A percentile compares a stretch with the other conserved stretches of the same genome.
Conservation (phyloP, 2,113 vertebrate species). For the Microcebus murinus region DNA sequence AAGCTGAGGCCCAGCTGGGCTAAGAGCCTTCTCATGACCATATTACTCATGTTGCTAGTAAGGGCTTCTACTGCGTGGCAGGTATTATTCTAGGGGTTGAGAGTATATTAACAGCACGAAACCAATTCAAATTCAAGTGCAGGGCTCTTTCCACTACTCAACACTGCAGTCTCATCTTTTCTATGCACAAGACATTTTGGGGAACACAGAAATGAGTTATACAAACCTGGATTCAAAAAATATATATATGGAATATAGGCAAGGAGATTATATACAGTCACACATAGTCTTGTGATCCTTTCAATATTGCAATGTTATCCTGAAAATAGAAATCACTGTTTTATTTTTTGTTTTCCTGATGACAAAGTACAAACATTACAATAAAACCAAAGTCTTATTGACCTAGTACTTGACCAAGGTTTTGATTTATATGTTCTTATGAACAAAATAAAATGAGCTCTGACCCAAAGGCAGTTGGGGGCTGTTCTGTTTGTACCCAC, state of each 20-base stretch:
- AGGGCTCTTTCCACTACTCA: neutral
- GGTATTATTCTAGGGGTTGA: neutral
- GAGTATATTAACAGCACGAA: neutral
- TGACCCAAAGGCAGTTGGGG: neutral
- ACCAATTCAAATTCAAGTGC: neutral
- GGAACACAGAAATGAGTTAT: neutral
- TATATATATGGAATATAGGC: neutral
- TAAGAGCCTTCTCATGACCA: neutral
- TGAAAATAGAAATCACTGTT: neutral
- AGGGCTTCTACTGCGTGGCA: neutral
- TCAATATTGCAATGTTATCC: neutral
- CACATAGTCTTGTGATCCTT: neutral
- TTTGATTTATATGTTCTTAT: conserved; percentile 41
- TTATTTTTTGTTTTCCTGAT: neutral
- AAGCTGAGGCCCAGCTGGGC: neutral
- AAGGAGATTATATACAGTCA: neutral
- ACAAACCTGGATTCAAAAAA: neutral
- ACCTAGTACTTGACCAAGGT: neutral
- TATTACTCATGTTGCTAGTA: neutral
- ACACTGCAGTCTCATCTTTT: neutral
- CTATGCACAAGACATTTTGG: neutral
- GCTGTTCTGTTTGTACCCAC: neutral
- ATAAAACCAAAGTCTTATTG: conserved; percentile 2
- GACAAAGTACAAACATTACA: conserved; percentile 8
- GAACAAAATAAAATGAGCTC: conserved; percentile 22